Evolutionary conservation across 2,888 invertebrate species (phyloP).

Genomic region (Mesorhabditis belari): DNA sequence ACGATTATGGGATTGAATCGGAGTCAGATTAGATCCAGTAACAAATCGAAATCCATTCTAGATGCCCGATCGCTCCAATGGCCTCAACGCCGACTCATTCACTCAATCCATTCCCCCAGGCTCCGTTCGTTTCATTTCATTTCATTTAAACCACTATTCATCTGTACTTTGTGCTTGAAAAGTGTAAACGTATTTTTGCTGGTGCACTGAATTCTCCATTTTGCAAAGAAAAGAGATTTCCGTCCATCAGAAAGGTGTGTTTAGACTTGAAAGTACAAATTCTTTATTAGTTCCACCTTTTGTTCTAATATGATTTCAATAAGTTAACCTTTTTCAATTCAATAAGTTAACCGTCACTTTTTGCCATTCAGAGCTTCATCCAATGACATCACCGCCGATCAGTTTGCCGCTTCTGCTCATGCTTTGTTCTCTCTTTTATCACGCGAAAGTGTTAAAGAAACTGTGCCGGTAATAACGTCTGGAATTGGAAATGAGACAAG

Average conservation of each 20-base stretch:
- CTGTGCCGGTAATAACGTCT: background rate
- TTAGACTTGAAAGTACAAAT: background rate
- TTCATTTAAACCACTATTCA: background rate
- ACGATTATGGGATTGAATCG: too few relatives aligned
- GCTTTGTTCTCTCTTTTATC: conserved; percentile 33
- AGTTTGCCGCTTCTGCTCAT: conserved; percentile 25
- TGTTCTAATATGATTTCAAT: background rate
- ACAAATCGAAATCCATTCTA: too few relatives aligned
- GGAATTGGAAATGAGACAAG: conserved; percentile 10
- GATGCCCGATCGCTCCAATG: background rate
- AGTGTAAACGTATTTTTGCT: background rate
- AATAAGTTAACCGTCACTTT: background rate
- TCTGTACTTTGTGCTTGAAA: background rate
- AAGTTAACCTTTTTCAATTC: background rate
- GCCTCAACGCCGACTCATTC: background rate
- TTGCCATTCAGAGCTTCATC: background rate
- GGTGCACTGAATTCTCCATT: too few relatives aligned
- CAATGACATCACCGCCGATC: background rate
- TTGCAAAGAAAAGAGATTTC: too few relatives aligned
- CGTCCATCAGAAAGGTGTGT: too few relatives aligned
- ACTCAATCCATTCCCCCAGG: background rate
- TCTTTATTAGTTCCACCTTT: background rate
- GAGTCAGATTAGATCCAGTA: too few relatives aligned
- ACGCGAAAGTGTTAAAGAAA: conserved; percentile 13
- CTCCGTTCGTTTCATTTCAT: background rate